These are phyloP conservation scores for Lemur catta DNA, from an alignment of 2,797 vertebrate species.

Conservation along the genomic window DNA sequence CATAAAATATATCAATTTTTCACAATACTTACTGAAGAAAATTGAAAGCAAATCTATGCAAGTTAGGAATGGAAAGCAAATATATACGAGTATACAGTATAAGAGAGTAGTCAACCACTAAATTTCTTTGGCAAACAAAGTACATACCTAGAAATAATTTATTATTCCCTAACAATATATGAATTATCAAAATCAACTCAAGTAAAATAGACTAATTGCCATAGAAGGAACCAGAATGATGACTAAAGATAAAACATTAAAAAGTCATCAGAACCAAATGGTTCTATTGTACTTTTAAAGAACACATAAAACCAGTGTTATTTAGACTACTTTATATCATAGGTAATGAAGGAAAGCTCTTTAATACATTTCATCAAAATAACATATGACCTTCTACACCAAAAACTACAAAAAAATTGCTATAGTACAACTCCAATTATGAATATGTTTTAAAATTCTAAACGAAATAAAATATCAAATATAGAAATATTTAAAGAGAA, in stretches of 20 bases:
- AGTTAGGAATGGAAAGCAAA: not conserved
- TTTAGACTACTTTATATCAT: not conserved
- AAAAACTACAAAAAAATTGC: not conserved
- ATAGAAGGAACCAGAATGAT: not conserved
- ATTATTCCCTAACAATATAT: not conserved
- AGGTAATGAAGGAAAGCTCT: not conserved
- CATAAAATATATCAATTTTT: not conserved
- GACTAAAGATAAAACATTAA: not conserved
- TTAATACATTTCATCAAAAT: not conserved
- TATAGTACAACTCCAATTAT: not conserved
- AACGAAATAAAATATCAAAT: not conserved
- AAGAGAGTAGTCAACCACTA: not conserved
- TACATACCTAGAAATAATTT: not conserved
- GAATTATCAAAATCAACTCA: not conserved
- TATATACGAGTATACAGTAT: not conserved
- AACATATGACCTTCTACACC: not conserved
- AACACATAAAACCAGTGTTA: not conserved
- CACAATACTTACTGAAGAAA: not conserved
- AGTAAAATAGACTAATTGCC: not conserved
- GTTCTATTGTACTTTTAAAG: not conserved
- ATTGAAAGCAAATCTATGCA: not conserved
- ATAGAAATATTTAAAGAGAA: not conserved
- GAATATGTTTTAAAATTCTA: constrained; percentile 3
- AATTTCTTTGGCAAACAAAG: not conserved
- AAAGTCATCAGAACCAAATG: not conserved